Evolutionary conservation across 2,113 vertebrate species (phyloP), one percentile per base, ranked within the genome.

Genomic region (Pelmatolapia mariae): DNA sequence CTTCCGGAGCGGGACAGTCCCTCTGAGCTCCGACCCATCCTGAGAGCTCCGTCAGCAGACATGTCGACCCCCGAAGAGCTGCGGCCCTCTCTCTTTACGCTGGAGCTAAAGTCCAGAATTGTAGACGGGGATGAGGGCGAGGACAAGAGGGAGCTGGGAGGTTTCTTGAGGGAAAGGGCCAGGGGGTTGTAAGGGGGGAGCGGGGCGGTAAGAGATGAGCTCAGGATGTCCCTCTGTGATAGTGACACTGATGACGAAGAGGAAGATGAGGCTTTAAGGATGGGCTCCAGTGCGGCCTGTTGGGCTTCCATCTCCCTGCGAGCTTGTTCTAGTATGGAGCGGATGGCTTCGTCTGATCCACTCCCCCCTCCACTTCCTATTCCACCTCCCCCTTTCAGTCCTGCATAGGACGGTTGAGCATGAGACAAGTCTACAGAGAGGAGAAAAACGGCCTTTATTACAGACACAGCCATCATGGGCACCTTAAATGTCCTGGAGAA

Each of bases 291-390:
- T 86, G 97, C 97, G 10, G 97, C 97, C 96, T 98, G 98, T 95
- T 98, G 98, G 91, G 98, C 98, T 95, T 98, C 98, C 98, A 98
- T 98, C 94, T 98, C 98, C 4, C 98, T 96, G 89, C 98, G 97
- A 84, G 98, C 98, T 95, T 99, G 98, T 94, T 99, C 98, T 81
- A 99, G 95, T 94, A 99, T 99, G 94, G 98, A 98, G 94, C 97
- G 98, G 94, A 99, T 99, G 82, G 98, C 97, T 57, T 99, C 98
- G n/a, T 99, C 98, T 1, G 98, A 98, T 87, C 96, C 94, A 7
- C 94, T 86, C 29, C 94, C 92, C 12, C 91, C 91, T n/a, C 88
- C 93, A 1, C 88, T 79, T 52, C 86, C 91, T 5, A 81, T 3
- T 13, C 97, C 93, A 83, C 94, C 94, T 13, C 95, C 95, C 80